Base-by-base conservation (phyloP, 2,113 vertebrate genomes). In the Gavialis gangeticus region DNA sequence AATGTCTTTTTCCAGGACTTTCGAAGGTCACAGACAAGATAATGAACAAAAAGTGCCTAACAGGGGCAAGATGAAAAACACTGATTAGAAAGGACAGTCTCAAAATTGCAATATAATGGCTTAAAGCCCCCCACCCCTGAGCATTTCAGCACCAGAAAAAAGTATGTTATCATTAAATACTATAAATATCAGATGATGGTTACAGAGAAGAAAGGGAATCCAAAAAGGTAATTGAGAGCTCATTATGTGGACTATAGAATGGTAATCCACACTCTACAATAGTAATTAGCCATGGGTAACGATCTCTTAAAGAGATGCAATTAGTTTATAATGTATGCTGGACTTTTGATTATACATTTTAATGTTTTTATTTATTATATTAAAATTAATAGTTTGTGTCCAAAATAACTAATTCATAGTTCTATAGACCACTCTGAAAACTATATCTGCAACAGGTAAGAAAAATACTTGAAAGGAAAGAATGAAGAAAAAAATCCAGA, bases 1-100 rank as follows among this genome's bases (percentile, higher is more conserved):
- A 92, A 1, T 22, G 82, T 82, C 83, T 94, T 59, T 34, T 90
- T 91, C 12, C 34, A 96, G 64, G 78, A 76, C 59, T 6, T 95
- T 66, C 96, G 79, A 97, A 97, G 89, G 89, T 97, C 87, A 96
- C 84, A 95, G 78, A 62, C 3, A 12, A 96, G 71, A 97, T 96
- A 97, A 97, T 54, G 84, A 97, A 91, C 14, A 84, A 82, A 28
- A 87, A 85, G 90, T 75, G 57, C 80, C 85, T 93, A 85, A 93
- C 88, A 89, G 75, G 9, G n/a, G 85, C 66, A 63, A 82, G 66
- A 78, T 89, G 63, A 85, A 95, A 91, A 95, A 63, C 57, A 79
- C 75, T 95, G 89, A 97, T 96, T 96, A 97, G 80, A 96, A 96
- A 92, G 19, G 57, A 79, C n/a, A 88, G 7, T 78, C 22, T 89